Base-by-base conservation (phyloP, 2,888 invertebrate species). In the Elaeidobius kamerunicus region DNA sequence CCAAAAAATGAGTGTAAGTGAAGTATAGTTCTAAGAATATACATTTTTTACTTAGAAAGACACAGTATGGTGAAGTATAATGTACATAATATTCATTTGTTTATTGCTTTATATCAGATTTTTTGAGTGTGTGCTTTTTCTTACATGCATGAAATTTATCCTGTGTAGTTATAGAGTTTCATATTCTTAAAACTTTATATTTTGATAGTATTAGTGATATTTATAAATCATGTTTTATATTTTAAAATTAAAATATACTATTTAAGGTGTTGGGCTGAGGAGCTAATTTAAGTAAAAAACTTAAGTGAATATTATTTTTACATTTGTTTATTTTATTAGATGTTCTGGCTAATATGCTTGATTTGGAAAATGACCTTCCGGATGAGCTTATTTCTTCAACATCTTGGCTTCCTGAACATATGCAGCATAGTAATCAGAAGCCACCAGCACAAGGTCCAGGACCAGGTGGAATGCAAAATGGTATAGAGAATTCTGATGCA, bases 351-450 rank as follows among this genome's bases (percentile, higher is more conserved):
- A 88, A 86, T 77, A 88, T 90, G 82, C 87, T 88, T 73, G 89
- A 90, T 76, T 80, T 93, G 74, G 93, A 93, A 75, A 91, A 91
- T 75, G 88, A 91, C 75, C 82, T 94, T 65, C 93, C 93, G 38
- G 92, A 93, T 76, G 93, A 93, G 75, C 78, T 94, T 62, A 87
- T 91, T 74, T 80, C 82, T 47, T 82, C 84, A 52, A 67, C 71
- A 36, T 83, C 85, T 63, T 90, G 90, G 88, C 72, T 79, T 30
- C 55, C 65, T 1, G 65, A 63, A 43, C 64, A 64, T 57, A 69
- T 73, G 60, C n/a, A n/a, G n/a, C n/a, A n/a, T n/a, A 72, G 69
- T 55, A 78, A 82, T 52, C 77, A 82, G 51, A 89, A 88, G 72
- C 88, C 88, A 60, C 86, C 89, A 18, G 88, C 87, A 17, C 89